Evolutionary conservation across 2,797 vertebrate species (phyloP).

Genomic region (Phalloptychus januarius): DNA sequence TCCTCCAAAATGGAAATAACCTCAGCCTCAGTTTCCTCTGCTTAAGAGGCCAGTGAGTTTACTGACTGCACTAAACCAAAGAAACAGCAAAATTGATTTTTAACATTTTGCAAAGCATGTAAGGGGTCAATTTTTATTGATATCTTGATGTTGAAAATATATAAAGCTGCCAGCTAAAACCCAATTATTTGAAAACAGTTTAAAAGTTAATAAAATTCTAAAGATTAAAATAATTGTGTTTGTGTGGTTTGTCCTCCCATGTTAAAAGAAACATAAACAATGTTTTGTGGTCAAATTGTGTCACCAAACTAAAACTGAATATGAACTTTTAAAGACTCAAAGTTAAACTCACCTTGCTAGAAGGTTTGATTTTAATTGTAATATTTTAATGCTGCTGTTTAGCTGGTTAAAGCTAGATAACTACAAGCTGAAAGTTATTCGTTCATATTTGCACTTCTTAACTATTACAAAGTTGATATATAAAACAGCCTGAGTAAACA

Average conservation of each 20-base stretch:
- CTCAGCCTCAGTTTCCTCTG: constrained; percentile 17
- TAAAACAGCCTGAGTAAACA: neutral
- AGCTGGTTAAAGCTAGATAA: neutral
- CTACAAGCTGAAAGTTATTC: neutral
- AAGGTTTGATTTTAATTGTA: neutral
- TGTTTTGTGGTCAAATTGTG: neutral
- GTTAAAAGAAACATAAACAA: neutral
- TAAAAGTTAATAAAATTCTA: neutral
- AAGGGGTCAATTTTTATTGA: neutral
- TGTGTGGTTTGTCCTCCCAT: neutral
- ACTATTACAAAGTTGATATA: neutral
- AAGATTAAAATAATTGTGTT: neutral
- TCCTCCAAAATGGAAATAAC: constrained; percentile 52
- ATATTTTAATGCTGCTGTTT: too few species aligned
- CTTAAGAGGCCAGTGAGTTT: neutral
- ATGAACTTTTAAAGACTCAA: neutral
- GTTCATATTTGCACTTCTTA: neutral
- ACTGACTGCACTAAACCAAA: neutral
- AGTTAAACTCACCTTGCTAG: neutral
- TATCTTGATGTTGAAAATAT: neutral
- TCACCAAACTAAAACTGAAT: neutral
- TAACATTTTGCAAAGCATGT: neutral
- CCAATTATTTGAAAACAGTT: neutral
- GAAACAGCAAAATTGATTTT: neutral
- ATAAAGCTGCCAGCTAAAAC: neutral